Evolutionary conservation across 2,797 vertebrate species (phyloP), one percentile per base, ranked within the genome.

Genomic region (Coracias cyanogaster): DNA sequence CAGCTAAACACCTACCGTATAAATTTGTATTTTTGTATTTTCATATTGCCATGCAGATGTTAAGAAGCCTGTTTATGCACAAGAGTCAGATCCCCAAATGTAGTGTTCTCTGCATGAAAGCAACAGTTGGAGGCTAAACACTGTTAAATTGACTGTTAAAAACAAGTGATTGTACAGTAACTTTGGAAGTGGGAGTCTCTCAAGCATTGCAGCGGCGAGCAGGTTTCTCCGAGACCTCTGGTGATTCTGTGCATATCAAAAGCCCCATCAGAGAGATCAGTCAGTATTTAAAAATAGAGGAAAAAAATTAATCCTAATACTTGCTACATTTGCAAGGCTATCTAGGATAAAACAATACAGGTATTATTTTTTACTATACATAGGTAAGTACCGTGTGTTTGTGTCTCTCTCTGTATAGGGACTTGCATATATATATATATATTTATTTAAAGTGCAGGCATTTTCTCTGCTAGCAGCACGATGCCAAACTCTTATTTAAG

Each of bases 41-140:
- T 91, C 57, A 15, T 35, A 14, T 60, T 64, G 54, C 91, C 46
- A 22, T 74, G 10, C 61, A 87, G 94, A 93, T 71, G 78, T 82
- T 95, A 71, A 66, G 64, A 62, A 90, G 55, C 48, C 21, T 86
- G 22, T 66, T 82, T 67, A 37, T 70, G 77, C 48, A 49, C 33
- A 26, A 7, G 84, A 67, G 45, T 62, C 62, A n/a, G 76, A 76
- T 84, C 93, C 86, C 80, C 82, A 48, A 90, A 70, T 48, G 55
- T 41, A 57, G 33, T 24, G n/a, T 89, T 94, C 29, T 70, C 43
- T 78, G 73, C 21, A 20, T 91, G 66, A 76, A 76, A 86, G 73
- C 87, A 71, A 72, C 49, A 48, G 69, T 91, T 90, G 91, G 85
- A 89, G 66, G 70, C 87, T 89, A 92, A 87, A 84, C 33, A 31